Base-by-base conservation (phyloP, 1,140 invertebrate genomes). In the Batillaria attramentaria region DNA sequence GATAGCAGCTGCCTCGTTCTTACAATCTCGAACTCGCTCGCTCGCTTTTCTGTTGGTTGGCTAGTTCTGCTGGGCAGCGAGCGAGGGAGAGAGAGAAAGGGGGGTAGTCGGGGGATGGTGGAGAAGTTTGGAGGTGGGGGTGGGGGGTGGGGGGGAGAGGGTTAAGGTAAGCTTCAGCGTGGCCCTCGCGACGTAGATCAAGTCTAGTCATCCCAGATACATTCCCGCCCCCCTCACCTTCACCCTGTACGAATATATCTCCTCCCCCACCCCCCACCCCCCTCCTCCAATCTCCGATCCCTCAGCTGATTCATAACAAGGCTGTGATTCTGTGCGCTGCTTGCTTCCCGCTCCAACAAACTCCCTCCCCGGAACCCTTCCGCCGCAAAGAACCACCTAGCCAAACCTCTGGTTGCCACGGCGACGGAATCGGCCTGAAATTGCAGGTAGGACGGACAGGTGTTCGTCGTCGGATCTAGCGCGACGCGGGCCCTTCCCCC, bases 1-100 rank as follows among this genome's bases (percentile, higher is more conserved):
- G 20, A 31, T 39, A 70, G 39, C n/a, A 42, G 41, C 68, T 46
- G 68, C 41, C 68, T 43, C 24, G 43, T 70, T 70, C 68, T 42
- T 69, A 69, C 66, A 28, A 46, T 6, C 28, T 41, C 39, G 10
- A 5, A 8, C 66, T 24, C 37, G 3, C 66, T 0, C 66, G 24
- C 3, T 1, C 37, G 20, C 39, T 60, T 24, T 3, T n/a, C 66
- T 42, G 31, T 18, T 39, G 41, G 68, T 13, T 39, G 24, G 24
- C n/a, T n/a, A 28, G n/a, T 24, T 39, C 41, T 3, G 8, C n/a
- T 46, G n/a, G 4, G 6, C n/a, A 70, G 50, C 68, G 31, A 46
- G 68, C 42, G 42, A 70, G 39, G 33, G 41, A 16, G 18, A 41
- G 37, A 69, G 13, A 4, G 66, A 33, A 20, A 41, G 66, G 66